Evolutionary conservation across 2,113 vertebrate genomes (phyloP), one percentile per base, ranked within the genome.

Genomic region (Scytalopus superciliaris): DNA sequence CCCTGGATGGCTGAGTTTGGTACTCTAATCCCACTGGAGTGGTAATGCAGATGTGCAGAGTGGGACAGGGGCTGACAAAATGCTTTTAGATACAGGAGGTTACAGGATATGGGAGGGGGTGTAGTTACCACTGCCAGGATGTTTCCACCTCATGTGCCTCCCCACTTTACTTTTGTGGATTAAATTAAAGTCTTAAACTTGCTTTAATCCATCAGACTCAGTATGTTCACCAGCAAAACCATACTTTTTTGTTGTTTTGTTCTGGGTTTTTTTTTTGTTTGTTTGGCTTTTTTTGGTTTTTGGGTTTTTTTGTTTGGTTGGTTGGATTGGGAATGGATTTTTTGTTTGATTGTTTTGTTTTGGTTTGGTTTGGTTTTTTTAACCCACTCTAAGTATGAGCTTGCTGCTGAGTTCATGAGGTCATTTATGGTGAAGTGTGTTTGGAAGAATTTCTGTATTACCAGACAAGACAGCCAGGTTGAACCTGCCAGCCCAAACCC

Each of bases 351-450:
- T 77, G 17, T 5, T 33, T 3, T 23, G 12, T 0, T 33, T 19
- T 21, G 2, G 12, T 22, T 17, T n/a, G n/a, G n/a, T n/a, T n/a
- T n/a, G n/a, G n/a, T n/a, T 74, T 68, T 64, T 81, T 84, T 5
- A 57, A 66, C n/a, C 30, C 18, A 30, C 12, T 80, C 8, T 31
- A 56, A 42, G 12, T 8, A 2, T 49, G 52, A 74, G 22, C 56
- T 88, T 50, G 7, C 27, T 57, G 42, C 27, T 16, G 23, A 70
- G 16, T 50, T 85, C 24, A 27, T 22, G 42, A 45, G 30, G 18
- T 87, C 50, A 44, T 31, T 74, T 12, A 19, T 0, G 0, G 30
- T 87, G 35, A 69, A 10, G 16, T 3, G 0, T 17, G 21, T 66
- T 49, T 66, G 24, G n/a, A 62, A 33, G 64, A 73, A 49, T 31